Base-by-base conservation (phyloP, 2,888 invertebrate genomes). In the Lomographa bimaculata region DNA sequence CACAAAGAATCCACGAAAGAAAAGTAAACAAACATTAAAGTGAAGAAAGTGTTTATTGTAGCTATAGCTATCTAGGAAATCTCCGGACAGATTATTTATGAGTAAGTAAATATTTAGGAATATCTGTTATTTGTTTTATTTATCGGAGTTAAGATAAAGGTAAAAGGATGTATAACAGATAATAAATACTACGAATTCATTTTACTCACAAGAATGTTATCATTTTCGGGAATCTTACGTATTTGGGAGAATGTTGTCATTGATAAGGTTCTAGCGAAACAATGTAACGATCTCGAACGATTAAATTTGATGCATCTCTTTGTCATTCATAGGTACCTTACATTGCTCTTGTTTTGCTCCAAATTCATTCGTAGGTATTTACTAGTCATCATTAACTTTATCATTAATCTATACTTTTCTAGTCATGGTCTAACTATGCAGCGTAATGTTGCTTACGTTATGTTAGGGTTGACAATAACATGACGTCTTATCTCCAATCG, bases 61-160 rank as follows among this genome's bases (percentile, higher is more conserved):
- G 32, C 7, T 8, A 26, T 25, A 20, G 19, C 20, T 39, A 37
- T 42, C 44, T 41, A 10, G 6, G 28, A 30, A 35, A 47, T 50
- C 37, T 35, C 30, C 10, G 28, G 23, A 43, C 41, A 39, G 29
- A 25, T 44, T 45, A n/a, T n/a, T n/a, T n/a, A 32, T 16, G 8
- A 36, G 18, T 28, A 41, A 39, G 29, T 30, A 39, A 50, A 42
- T 54, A 50, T 54, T 48, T 50, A 45, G 32, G 28, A 19, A 34
- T 43, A 50, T 39, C 43, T 36, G 21, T 16, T 56, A 40, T 57
- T 58, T 54, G 57, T 46, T 55, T 51, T 47, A 46, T 50, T 55
- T 61, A 61, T 58, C 57, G 20, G 37, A 32, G 10, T 18, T 19
- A 6, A 35, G 55, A 59, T 51, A 60, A 50, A 39, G 34, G 16